Base-by-base conservation (phyloP, 2,797 vertebrate genomes). In the Rachycentron canadum region DNA sequence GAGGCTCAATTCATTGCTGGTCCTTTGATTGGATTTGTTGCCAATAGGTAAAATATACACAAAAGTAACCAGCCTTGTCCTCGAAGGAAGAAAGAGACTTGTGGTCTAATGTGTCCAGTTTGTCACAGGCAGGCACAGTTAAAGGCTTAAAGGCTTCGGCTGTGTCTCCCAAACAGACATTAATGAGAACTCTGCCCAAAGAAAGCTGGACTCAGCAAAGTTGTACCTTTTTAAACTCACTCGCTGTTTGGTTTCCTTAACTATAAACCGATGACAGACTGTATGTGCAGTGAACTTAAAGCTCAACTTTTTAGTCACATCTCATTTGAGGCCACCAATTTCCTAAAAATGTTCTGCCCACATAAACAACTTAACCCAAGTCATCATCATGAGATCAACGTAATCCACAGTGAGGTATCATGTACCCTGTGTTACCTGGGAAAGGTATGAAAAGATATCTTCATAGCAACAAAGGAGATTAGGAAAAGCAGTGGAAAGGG, bases 101-200 rank as follows among this genome's bases (percentile, higher is more conserved):
- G 43, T 21, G 17, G 17, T 19, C 17, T 45, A 45, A 45, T 43
- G 10, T 38, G 11, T 13, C 41, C 17, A 19, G 41, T 17, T 43
- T 43, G 41, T 43, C 6, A 4, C 17, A 14, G 40, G 14, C 40
- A 41, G 40, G 40, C 13, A 41, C 13, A 8, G 9, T 36, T 36
- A 36, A n/a, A n/a, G n/a, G 32, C 38, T 40, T 13, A 40, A 38
- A 38, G 36, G 36, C 38, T 40, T 40, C 38, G 12, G 38, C 10
- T 11, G 38, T 3, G 25, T 63, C 64, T 68, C 32, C 45, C 3
- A 66, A 59, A 64, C 47, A 66, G 69, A 12, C 10, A 79, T 38
- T 5, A 85, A 76, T 72, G 63, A 85, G 49, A 49, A 19, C 28
- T 49, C 5, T 21, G 26, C 59, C 57, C 36, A 60, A 36, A 59